A percentile compares a stretch with the other conserved stretches of the same genome.
These are phyloP conservation scores for Episyrphus balteatus DNA, from an alignment of 1,140 invertebrate species.

Conservation along the genomic window DNA sequence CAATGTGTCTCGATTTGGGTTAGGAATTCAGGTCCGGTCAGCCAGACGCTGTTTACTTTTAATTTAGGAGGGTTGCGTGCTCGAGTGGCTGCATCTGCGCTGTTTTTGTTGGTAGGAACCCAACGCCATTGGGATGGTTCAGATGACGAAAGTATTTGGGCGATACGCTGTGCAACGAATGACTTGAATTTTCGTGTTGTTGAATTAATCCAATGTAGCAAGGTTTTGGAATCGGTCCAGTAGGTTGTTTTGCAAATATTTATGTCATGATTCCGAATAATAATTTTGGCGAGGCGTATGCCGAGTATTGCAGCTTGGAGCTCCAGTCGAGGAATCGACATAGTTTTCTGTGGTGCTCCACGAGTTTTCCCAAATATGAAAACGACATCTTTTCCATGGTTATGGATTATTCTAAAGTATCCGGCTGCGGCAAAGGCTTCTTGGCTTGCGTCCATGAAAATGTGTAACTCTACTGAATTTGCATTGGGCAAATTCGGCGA, in stretches of 20 bases:
- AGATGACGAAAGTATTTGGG: conserved; percentile 24
- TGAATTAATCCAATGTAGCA: conserved; percentile 23
- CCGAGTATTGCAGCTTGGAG: conserved; percentile 19
- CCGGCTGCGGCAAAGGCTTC: conserved; percentile 20
- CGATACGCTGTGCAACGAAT: conserved; percentile 34
- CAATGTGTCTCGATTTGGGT: not conserved
- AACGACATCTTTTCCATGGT: not conserved
- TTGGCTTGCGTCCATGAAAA: conserved; percentile 19
- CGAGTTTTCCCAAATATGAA: conserved; percentile 16
- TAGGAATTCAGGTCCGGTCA: conserved; percentile 14
- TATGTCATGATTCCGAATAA: conserved; percentile 1
- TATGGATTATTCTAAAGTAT: conserved; percentile 10
- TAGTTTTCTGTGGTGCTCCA: conserved; percentile 15
- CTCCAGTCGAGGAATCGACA: conserved; percentile 19
- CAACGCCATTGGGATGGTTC: conserved; percentile 13
- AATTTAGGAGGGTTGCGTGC: not conserved
- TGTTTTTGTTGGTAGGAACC: conserved; percentile 18
- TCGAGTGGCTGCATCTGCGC: conserved; percentile 18
- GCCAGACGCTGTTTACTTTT: conserved; percentile 4
- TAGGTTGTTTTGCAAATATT: conserved; percentile 6
- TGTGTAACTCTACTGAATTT: conserved; percentile 8
- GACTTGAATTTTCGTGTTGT: conserved; percentile 19
- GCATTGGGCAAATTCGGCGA: not conserved
- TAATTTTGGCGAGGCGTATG: conserved; percentile 3
- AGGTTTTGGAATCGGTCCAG: conserved; percentile 29